Percentiles rank a stretch among this genome's conserved stretches.
Evolutionary conservation across 2,797 vertebrate species (phyloP).

Genomic region (Rachycentron canadum): DNA sequence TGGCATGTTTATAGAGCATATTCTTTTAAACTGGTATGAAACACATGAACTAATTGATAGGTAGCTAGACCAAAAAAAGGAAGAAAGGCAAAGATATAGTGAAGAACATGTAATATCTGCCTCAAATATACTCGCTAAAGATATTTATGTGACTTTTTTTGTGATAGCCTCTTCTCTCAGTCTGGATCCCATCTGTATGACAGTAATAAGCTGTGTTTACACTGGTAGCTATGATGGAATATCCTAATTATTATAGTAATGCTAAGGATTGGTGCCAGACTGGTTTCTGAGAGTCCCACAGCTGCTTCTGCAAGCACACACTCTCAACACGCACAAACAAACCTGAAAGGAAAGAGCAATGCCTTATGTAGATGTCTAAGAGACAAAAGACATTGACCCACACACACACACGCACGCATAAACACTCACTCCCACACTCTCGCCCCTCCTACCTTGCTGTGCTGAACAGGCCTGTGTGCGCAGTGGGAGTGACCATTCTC

Average conservation of each 20-base stretch:
- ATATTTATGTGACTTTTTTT: background rate
- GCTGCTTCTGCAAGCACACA: constrained; percentile 50
- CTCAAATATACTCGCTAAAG: constrained; percentile 6
- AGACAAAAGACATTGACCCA: constrained; percentile 31
- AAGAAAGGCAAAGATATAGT: background rate
- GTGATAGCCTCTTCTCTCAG: constrained; percentile 36
- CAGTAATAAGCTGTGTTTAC: constrained; percentile 82
- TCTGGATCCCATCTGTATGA: constrained; percentile 59
- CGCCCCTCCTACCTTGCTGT: constrained; percentile 89
- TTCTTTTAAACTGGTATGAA: constrained; percentile 30
- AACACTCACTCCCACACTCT: background rate
- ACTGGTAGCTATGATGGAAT: constrained; percentile 73
- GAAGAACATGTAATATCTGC: too few species aligned
- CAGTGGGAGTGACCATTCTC: constrained; percentile 84
- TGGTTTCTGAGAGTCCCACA: constrained; percentile 66
- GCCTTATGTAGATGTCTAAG: background rate
- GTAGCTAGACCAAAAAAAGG: constrained; percentile 1
- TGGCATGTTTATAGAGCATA: constrained; percentile 35
- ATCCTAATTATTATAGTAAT: constrained; percentile 82
- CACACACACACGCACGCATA: background rate
- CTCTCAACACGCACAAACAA: constrained; percentile 18
- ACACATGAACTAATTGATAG: constrained; percentile 7
- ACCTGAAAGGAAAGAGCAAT: constrained; percentile 9
- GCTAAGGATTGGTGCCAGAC: constrained; percentile 72
- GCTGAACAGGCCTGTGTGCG: constrained; percentile 86